Base-by-base conservation (phyloP, 2,113 vertebrate species). In the Nanorana parkeri region DNA sequence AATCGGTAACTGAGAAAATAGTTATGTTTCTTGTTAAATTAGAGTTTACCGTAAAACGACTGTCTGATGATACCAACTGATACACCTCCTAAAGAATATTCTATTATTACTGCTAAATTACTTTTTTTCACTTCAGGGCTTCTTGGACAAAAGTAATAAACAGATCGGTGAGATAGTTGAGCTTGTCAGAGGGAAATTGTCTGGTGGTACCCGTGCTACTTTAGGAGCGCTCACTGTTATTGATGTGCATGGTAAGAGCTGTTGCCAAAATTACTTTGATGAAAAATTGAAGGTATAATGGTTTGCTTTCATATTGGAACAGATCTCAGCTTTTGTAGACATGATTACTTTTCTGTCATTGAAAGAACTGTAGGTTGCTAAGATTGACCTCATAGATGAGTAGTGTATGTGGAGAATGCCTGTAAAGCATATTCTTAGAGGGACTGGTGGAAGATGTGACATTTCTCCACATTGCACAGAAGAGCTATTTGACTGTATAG, bases 191-290 rank as follows among this genome's bases (percentile, higher is more conserved):
- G 96, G 97, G 20, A 95, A 95, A 84, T 93, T 98, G 84, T 87
- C 95, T 55, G 90, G 94, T 0, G 95, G 96, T 15, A 94, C 95
- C 17, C 93, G 96, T 26, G 92, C 97, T 88, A 98, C 96, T 20
- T 93, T 98, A 0, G 96, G 95, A 32, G 96, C 95, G 76, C 94
- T 99, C 16, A 95, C 91, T 0, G 96, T 96, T 84, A 98, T 98
- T 1, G 97, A 98, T 32, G 96, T 98, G 17, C 96, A 97, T 0
- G 97, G 96, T 99, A 92, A 93, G 74, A 4, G 16, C 4, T 36
- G 5, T 64, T 15, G 19, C 23, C 51, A 56, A 78, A 67, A 68
- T 36, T 11, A 23, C 71, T 60, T 54, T 29, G 19, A 58, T 56
- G 32, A 15, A 29, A 55, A 20, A 72, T 54, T 55, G 10, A 41